phyloP scores from a whole-genome alignment of 2,797 vertebrate species.

The Melanotaenia trifasciata region DNA sequence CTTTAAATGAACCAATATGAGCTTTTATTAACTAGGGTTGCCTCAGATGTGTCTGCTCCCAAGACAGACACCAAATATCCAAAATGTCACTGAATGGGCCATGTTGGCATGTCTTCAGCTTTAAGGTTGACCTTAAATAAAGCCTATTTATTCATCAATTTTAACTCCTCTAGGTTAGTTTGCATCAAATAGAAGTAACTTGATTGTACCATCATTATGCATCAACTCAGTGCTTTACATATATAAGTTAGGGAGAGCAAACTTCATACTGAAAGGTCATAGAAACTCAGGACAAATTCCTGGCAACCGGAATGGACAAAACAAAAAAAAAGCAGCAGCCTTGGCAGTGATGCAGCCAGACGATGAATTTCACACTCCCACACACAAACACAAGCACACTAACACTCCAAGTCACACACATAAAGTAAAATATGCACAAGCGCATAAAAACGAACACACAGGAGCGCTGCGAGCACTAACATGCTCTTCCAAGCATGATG shows the following conservation, averaged over 20 bases:
- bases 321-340: slow-evolving; percentile 33
- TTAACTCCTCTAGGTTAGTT: background rate
- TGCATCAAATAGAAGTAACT: background rate
- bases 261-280: slow-evolving; percentile 18
- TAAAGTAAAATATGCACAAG: slow-evolving; percentile 24
- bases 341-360: slow-evolving; percentile 43
- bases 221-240: background rate
- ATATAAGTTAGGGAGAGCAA: background rate
- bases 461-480: slow-evolving; percentile 34
- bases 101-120: background rate
- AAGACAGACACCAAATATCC: background rate
- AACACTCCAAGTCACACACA: slow-evolving; percentile 28
- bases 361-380: slow-evolving; percentile 50
- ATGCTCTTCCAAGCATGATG: slow-evolving; percentile 56
- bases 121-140: background rate
- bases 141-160: background rate
- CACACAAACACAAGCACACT: slow-evolving; percentile 13
- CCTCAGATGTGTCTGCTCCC: background rate
- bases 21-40: background rate
- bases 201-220: background rate
- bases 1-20: background rate
- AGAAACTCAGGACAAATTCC: slow-evolving; percentile 22
- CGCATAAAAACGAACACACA: slow-evolving; percentile 27
- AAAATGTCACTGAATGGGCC: background rate
- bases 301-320: slow-evolving; percentile 4